A percentile compares a stretch with the other conserved stretches of the same genome.
phyloP scores from a whole-genome alignment of 2,888 invertebrate genomes.

The Ametastegia equiseti region DNA sequence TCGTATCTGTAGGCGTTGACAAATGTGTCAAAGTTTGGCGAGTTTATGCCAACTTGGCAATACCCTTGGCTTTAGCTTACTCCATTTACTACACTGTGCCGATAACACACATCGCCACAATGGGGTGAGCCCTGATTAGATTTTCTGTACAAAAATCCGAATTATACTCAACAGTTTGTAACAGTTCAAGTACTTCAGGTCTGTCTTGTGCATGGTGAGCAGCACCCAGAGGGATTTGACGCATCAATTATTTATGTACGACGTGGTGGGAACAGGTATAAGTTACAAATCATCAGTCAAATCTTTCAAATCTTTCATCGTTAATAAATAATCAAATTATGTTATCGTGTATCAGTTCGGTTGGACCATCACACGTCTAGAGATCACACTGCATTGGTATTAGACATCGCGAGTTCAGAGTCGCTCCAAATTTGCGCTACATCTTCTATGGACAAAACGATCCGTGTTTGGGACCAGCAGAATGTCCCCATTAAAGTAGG shows the following conservation, averaged over 20 bases:
- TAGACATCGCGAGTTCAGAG: conserved; percentile 57
- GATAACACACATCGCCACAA: conserved; percentile 55
- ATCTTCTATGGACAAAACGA: conserved; percentile 61
- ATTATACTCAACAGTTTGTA: background rate
- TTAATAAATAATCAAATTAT: conserved; percentile 29
- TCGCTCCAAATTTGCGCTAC: conserved; percentile 60
- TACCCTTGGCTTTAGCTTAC: conserved; percentile 56
- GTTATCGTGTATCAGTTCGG: conserved; percentile 51
- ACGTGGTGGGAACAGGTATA: conserved; percentile 58
- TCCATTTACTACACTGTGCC: conserved; percentile 57
- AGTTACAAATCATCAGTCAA: too few species aligned
- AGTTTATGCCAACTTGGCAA: conserved; percentile 57
- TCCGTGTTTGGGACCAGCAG: conserved; percentile 62
- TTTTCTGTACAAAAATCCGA: background rate
- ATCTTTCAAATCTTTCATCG: background rate
- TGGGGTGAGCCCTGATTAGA: conserved; percentile 57
- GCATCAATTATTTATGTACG: conserved; percentile 62
- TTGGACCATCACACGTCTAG: conserved; percentile 59
- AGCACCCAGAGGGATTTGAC: conserved; percentile 50
- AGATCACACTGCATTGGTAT: conserved; percentile 58
- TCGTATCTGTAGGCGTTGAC: conserved; percentile 60
- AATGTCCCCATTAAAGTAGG: conserved; percentile 59
- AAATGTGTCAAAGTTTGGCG: conserved; percentile 64
- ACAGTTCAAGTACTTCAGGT: conserved; percentile 51
- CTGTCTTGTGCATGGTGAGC: conserved; percentile 56